Evolutionary conservation across 1,140 invertebrate genomes (phyloP).

Genomic region (Euwallacea similis): DNA sequence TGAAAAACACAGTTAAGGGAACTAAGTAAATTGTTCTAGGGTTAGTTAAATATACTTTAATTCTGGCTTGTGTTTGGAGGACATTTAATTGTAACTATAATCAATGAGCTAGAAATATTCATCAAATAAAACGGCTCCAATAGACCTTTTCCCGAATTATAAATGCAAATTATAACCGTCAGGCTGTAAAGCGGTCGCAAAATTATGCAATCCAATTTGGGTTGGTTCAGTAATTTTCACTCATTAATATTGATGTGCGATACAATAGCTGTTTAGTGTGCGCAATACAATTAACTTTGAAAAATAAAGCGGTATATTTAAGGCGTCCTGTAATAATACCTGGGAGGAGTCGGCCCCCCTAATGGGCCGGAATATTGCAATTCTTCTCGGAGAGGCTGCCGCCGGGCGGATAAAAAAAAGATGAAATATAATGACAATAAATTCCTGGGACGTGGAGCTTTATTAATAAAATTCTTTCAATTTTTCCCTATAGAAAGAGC

Average conservation of each 20-base stretch:
- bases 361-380: constrained; percentile 7
- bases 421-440: constrained; percentile 7
- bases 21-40: no score
- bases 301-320: constrained; percentile 22
- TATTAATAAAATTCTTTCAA: constrained; percentile 2
- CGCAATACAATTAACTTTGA: constrained; percentile 24
- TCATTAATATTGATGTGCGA: constrained; percentile 31
- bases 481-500: not conserved
- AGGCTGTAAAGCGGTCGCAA: constrained; percentile 19
- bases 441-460: constrained; percentile 4
- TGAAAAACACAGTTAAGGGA: no score
- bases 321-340: constrained; percentile 4
- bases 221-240: constrained; percentile 24
- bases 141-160: constrained; percentile 10
- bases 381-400: not conserved
- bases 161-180: constrained; percentile 27
- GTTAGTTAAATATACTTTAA: no score
- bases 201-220: constrained; percentile 37
- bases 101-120: no score
- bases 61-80: no score
- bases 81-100: no score
- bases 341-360: not conserved
- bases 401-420: not conserved
- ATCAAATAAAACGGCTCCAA: no score
- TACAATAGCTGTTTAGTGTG: constrained; percentile 16